Evolutionary conservation across 2,797 vertebrate species (phyloP), one percentile per base, ranked within the genome.

Genomic region (Characodon lateralis): DNA sequence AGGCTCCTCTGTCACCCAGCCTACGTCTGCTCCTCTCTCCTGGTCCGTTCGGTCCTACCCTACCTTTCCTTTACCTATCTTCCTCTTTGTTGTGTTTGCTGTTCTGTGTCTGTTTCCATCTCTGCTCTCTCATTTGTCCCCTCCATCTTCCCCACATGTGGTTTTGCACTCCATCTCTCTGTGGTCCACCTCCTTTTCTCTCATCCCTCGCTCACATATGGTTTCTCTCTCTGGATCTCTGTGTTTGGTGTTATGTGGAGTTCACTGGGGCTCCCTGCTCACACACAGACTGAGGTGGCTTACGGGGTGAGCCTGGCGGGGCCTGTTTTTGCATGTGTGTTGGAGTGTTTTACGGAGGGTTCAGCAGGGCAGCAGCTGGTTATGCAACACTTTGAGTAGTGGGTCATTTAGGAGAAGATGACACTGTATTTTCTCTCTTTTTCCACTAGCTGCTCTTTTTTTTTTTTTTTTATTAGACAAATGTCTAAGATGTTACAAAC

Each of bases 171-270:
- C 82, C 91, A 87, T 89, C 91, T 79, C 84, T 89, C 90, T 85
- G 51, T 80, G 66, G 81, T 82, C 76, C 69, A 50, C 77, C 87
- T 80, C 78, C 79, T 68, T 76, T 79, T 85, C 90, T 91, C 89
- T 91, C 91, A 89, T 94, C 92, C 90, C 85, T 90, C 48, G 43
- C 87, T 92, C 92, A 93, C 92, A 94, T 94, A 92, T 93, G 93
- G 91, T 94, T 92, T 90, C 85, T 88, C 85, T 92, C 88, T 91
- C 68, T 85, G 78, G 82, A 77, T 87, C 61, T 85, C 88, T 89
- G 85, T 89, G 93, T 92, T 90, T 90, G 92, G 91, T 92, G 91
- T 92, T 91, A 92, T 89, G 86, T 89, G 89, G 87, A 93, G 92
- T 93, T 93, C 93, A 93, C 88, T 82, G 88, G 91, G 91, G 91